Evolutionary conservation across 2,888 invertebrate species (phyloP).

Genomic region (Macrophya annulata): DNA sequence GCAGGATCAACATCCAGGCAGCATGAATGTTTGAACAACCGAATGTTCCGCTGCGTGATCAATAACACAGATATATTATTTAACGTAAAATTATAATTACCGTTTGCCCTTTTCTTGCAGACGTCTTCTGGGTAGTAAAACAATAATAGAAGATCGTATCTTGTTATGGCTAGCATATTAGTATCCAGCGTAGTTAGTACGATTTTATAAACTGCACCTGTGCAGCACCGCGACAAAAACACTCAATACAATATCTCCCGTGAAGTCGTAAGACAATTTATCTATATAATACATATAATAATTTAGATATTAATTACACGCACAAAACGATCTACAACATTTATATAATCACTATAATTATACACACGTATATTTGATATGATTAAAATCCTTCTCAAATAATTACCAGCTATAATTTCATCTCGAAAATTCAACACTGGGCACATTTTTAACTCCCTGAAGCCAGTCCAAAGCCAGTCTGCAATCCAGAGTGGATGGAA

Average conservation of each 20-base stretch:
- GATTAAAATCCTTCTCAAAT: neutral
- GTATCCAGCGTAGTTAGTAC: neutral
- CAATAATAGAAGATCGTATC: conserved; percentile 26
- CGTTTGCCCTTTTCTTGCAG: conserved; percentile 42
- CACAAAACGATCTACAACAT: neutral
- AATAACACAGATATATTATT: too few relatives aligned
- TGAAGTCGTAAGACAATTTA: neutral
- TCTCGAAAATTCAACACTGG: neutral
- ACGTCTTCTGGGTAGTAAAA: conserved; percentile 33
- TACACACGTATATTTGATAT: neutral
- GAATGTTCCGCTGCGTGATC: too few relatives aligned
- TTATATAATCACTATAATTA: too few relatives aligned
- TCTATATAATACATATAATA: neutral
- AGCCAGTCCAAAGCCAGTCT: neutral
- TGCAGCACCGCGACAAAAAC: too few relatives aligned
- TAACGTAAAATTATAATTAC: conserved; percentile 2
- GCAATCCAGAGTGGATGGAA: neutral
- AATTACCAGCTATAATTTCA: neutral
- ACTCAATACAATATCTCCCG: too few relatives aligned
- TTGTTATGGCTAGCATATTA: conserved; percentile 43
- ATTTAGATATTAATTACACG: too few relatives aligned
- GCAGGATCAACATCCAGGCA: too few relatives aligned
- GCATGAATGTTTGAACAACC: too few relatives aligned
- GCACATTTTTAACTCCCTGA: conserved; percentile 17
- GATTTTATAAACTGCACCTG: conserved; percentile 14